phyloP scores from a whole-genome alignment of 2,113 vertebrate genomes.

The Myotis brandtii region DNA sequence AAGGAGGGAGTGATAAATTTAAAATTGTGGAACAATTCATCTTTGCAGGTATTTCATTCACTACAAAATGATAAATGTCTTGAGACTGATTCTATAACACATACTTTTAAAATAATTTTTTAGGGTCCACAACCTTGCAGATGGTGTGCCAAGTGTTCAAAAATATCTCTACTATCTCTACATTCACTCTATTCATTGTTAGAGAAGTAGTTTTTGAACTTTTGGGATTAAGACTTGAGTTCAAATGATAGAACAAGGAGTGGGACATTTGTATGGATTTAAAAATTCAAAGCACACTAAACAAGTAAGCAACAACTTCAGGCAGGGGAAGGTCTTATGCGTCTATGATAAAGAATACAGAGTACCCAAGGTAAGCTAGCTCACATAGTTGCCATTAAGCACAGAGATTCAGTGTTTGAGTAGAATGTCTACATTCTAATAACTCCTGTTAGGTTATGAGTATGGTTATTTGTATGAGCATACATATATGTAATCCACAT shows the following conservation, averaged over 20 bases:
- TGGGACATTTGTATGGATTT: background rate
- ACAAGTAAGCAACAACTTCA: background rate
- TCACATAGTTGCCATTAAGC: background rate
- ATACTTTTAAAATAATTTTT: background rate
- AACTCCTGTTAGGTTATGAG: background rate
- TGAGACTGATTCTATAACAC: background rate
- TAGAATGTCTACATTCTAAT: background rate
- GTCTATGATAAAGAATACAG: background rate
- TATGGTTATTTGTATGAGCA: background rate
- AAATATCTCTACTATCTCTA: background rate
- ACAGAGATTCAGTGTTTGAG: background rate
- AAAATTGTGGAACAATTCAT: background rate
- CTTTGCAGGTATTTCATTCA: background rate
- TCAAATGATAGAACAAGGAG: constrained; percentile 9
- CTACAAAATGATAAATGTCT: background rate
- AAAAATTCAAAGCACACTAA: constrained; percentile 11
- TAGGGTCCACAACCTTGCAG: background rate
- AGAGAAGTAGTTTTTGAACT: background rate
- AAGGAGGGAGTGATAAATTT: background rate
- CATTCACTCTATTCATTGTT: background rate
- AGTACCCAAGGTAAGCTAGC: background rate
- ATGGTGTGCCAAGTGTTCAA: background rate
- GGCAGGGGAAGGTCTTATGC: background rate
- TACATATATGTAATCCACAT: background rate
- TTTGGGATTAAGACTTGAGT: background rate